A percentile compares a stretch with the other conserved stretches of the same genome.
phyloP scores from a whole-genome alignment of 2,888 invertebrate genomes.

The Ischnus inquisitorius region DNA sequence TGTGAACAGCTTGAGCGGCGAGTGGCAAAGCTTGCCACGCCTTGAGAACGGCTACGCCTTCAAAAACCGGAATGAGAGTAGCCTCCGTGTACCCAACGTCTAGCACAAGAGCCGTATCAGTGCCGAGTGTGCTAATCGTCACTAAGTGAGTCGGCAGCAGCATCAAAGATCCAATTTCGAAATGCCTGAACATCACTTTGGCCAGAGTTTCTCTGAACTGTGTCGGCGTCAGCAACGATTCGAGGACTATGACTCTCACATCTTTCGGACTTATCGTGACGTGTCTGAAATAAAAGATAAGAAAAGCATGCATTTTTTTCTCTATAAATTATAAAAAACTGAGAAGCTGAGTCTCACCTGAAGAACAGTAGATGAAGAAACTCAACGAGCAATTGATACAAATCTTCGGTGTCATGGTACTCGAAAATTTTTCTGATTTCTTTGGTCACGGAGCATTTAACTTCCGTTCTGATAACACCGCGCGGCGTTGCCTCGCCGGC shows the following conservation, averaged over 20 bases:
- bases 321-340: not conserved
- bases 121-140: conserved; percentile 93
- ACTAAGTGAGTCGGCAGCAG: conserved; percentile 95
- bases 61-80: conserved; percentile 92
- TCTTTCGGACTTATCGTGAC: conserved; percentile 97
- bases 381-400: conserved; percentile 94
- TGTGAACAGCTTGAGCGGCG: conserved; percentile 91
- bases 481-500: conserved; percentile 95
- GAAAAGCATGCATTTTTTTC: not conserved
- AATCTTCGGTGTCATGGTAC: conserved; percentile 89
- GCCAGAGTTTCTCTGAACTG: conserved; percentile 95
- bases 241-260: conserved; percentile 95
- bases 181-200: conserved; percentile 96
- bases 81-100: conserved; percentile 96
- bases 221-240: conserved; percentile 94
- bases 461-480: conserved; percentile 93
- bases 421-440: conserved; percentile 88
- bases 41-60: conserved; percentile 94
- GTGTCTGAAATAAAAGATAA: conserved; percentile 87
- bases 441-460: conserved; percentile 89
- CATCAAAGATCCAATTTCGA: conserved; percentile 92
- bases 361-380: conserved; percentile 96
- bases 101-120: conserved; percentile 93
- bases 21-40: conserved; percentile 94
- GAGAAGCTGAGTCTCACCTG: conserved; percentile 87